Conservation (phyloP, 2,888 invertebrate species). For the Calameuta pallipes region DNA sequence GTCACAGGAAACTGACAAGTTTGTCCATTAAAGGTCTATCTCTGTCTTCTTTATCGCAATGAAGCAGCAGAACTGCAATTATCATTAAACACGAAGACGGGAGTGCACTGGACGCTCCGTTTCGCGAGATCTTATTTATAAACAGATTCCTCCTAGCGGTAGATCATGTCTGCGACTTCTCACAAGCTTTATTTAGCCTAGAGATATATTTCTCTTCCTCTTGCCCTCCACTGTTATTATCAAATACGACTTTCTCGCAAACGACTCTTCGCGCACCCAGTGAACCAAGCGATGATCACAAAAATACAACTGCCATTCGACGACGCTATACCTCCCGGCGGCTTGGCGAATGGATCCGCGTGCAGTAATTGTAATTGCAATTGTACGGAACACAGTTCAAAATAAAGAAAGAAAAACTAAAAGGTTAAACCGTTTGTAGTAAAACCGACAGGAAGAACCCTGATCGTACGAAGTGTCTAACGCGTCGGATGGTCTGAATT, state of each 20-base stretch:
- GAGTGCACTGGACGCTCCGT: constrained; percentile 8
- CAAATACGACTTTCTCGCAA: background rate
- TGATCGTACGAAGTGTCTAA: background rate
- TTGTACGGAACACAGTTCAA: background rate
- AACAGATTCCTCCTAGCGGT: constrained; percentile 39
- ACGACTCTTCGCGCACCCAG: background rate
- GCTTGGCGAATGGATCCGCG: background rate
- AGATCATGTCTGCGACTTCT: constrained; percentile 44
- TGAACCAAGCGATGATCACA: background rate
- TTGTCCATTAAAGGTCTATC: background rate
- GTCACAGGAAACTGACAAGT: background rate
- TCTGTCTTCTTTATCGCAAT: background rate
- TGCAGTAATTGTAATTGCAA: background rate
- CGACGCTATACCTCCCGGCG: background rate
- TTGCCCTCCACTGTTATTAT: background rate
- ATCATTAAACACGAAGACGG: background rate
- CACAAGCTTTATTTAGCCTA: background rate
- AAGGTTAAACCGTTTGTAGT: background rate
- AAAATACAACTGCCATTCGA: background rate
- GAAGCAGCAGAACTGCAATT: background rate
- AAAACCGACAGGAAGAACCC: background rate
- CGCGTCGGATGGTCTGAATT: constrained; percentile 15
- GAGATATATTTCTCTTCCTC: background rate
- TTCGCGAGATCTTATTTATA: constrained; percentile 31
- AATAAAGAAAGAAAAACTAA: background rate